Evolutionary conservation across 1,140 invertebrate species (phyloP).

Genomic region (Neodiprion lecontei): DNA sequence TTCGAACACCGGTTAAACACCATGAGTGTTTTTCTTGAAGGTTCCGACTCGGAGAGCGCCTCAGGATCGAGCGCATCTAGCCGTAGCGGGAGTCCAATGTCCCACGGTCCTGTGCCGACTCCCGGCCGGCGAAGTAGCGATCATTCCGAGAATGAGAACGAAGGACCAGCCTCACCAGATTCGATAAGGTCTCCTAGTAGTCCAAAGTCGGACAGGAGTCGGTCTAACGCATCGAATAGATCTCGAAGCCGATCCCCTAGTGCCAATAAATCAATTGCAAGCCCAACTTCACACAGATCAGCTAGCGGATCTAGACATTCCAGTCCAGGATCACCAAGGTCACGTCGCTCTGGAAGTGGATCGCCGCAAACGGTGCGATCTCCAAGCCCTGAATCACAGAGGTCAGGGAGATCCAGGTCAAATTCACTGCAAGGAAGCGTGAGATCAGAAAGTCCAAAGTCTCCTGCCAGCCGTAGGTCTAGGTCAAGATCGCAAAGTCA

Average conservation of each 20-base stretch:
- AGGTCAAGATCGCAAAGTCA: conserved; percentile 31
- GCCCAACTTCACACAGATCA: conserved; percentile 45
- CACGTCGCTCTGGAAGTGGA: conserved; percentile 32
- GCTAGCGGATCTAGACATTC: conserved; percentile 49
- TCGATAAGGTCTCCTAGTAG: conserved; percentile 28
- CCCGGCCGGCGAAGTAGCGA: conserved; percentile 38
- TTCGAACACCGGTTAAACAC: too few relatives aligned
- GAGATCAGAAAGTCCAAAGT: conserved; percentile 42
- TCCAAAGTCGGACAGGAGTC: conserved; percentile 44
- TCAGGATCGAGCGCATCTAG: conserved; percentile 54
- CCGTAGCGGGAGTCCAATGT: conserved; percentile 45
- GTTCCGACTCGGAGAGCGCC: conserved; percentile 61
- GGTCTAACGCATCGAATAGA: conserved; percentile 32
- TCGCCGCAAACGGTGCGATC: conserved; percentile 48
- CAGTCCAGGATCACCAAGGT: conserved; percentile 47
- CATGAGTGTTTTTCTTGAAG: conserved; percentile 23
- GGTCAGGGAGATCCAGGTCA: conserved; percentile 44
- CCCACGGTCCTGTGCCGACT: conserved; percentile 38
- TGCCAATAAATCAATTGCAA: conserved; percentile 42
- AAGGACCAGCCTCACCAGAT: conserved; percentile 39
- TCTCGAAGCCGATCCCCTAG: conserved; percentile 46
- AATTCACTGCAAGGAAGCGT: conserved; percentile 38
- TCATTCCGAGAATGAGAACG: conserved; percentile 42
- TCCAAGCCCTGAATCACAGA: conserved; percentile 53
- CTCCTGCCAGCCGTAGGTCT: conserved; percentile 28